Evolutionary conservation across 2,797 vertebrate genomes (phyloP).

Genomic region (Florisuga fusca): DNA sequence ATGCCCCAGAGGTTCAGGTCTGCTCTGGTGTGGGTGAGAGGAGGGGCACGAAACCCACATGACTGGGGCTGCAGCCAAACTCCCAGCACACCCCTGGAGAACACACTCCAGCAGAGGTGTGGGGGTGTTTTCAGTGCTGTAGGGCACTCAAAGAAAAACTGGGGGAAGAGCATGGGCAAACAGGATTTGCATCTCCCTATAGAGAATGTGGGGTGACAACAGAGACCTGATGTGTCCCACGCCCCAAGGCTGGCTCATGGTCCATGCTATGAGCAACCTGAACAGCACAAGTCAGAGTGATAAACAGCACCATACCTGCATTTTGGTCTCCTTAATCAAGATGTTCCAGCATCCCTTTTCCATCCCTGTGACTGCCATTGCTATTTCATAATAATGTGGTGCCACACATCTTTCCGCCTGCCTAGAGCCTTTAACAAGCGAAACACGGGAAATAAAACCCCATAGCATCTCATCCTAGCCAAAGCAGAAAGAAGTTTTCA

Average conservation of each 20-base stretch:
- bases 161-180: background rate
- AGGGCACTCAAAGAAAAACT: background rate
- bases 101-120: rapidly evolving
- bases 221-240: rapidly evolving
- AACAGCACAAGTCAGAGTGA: background rate
- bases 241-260: background rate
- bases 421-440: background rate
- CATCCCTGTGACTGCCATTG: background rate
- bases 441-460: background rate
- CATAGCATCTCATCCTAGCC: background rate
- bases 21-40: rapidly evolving
- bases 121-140: background rate
- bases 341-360: background rate
- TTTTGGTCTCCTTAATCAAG: background rate
- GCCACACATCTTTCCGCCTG: background rate
- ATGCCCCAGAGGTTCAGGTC: background rate
- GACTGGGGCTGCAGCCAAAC: background rate
- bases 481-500: background rate
- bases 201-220: rapidly evolving
- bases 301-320: background rate
- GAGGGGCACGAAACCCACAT: rapidly evolving
- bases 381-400: background rate
- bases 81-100: background rate
- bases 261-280: rapidly evolving
- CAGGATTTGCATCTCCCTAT: background rate